Evolutionary conservation across 2,888 invertebrate genomes (phyloP).

Genomic region (Dinocampus coccinellae): DNA sequence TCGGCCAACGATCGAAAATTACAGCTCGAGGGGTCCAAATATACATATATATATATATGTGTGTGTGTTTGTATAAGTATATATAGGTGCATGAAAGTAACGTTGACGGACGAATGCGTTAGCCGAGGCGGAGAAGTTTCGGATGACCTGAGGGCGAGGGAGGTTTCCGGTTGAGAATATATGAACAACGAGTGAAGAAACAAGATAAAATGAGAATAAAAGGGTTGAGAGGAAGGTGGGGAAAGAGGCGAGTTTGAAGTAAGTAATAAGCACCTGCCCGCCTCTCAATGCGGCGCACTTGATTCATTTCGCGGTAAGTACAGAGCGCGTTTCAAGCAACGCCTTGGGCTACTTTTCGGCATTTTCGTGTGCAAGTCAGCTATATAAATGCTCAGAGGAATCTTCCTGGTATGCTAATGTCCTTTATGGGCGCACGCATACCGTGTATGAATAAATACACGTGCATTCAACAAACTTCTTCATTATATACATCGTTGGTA

Average conservation of each 20-base stretch:
- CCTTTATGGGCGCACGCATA: conserved; percentile 4
- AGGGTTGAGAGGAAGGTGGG: conserved; percentile 18
- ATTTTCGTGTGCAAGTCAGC: not conserved
- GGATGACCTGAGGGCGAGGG: conserved; percentile 62
- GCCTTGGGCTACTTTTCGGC: conserved; percentile 57
- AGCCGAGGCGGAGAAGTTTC: conserved; percentile 43
- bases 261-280: conserved; percentile 69
- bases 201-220: conserved; percentile 29
- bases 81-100: conserved; percentile 18
- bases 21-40: conserved; percentile 31
- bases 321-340: conserved; percentile 59
- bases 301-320: conserved; percentile 69
- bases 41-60: not conserved
- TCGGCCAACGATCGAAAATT: conserved; percentile 43
- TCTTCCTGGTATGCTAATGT: conserved; percentile 34
- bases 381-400: conserved; percentile 24
- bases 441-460: conserved; percentile 18
- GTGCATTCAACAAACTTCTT: conserved; percentile 29
- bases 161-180: conserved; percentile 58
- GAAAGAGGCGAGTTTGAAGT: conserved; percentile 48
- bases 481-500: conserved; percentile 7
- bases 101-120: conserved; percentile 20
- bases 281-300: conserved; percentile 63
- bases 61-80: not conserved
- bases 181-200: conserved; percentile 47